phyloP scores from a whole-genome alignment of 1,140 invertebrate species.

The Drosophila grimshawi region DNA sequence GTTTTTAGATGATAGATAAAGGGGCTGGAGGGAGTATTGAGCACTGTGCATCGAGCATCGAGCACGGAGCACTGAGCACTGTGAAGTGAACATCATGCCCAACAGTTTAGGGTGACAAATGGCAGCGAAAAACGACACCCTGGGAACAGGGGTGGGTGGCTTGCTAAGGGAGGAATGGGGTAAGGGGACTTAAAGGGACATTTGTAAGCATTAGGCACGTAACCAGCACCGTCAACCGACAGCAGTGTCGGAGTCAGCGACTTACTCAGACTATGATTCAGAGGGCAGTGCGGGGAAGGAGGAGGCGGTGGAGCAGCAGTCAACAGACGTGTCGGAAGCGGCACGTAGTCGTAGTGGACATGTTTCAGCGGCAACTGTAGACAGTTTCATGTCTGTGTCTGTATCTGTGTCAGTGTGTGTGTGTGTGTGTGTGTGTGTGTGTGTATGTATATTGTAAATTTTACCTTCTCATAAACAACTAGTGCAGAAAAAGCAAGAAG shows the following conservation, averaged over 20 bases:
- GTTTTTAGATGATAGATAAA: too few relatives aligned
- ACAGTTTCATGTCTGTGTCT: conserved; percentile 9
- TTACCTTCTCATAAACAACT: conserved; percentile 58
- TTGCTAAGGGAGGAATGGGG: not conserved
- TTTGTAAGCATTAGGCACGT: conserved; percentile 73
- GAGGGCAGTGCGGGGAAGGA: not conserved
- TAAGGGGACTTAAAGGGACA: conserved; percentile 31
- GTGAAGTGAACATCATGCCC: conserved; percentile 38
- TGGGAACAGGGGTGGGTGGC: not conserved
- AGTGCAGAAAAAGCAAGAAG: conserved; percentile 36
- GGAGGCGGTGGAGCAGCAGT: conserved; percentile 8
- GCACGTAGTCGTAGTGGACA: conserved; percentile 62
- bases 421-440: conserved; percentile 25
- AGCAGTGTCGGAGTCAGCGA: not conserved
- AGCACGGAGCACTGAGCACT: conserved; percentile 1
- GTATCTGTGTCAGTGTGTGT: conserved; percentile 18
- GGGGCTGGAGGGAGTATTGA: too few relatives aligned
- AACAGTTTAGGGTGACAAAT: conserved; percentile 68
- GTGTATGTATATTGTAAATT: conserved; percentile 60
- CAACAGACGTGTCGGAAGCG: conserved; percentile 46
- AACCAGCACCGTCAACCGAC: conserved; percentile 34
- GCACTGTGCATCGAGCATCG: too few relatives aligned
- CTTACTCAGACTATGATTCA: conserved; percentile 18
- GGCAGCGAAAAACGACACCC: conserved; percentile 33
- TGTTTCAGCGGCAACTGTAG: conserved; percentile 46